Conservation (phyloP, 2,113 vertebrate species). For the Chitala chitala region DNA sequence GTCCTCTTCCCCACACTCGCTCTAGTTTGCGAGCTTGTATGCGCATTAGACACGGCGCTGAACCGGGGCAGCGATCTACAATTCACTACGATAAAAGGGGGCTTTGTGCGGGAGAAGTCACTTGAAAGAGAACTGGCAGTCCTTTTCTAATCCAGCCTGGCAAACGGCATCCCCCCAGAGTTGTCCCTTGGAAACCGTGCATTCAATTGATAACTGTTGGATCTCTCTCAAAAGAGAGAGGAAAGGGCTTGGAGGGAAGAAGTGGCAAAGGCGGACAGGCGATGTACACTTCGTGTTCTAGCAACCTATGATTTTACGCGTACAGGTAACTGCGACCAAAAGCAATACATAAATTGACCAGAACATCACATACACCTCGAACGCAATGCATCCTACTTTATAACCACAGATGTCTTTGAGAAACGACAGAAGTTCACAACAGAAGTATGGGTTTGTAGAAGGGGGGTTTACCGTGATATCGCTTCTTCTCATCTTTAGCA, state of each 20-base stretch:
- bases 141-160: slow-evolving; percentile 59
- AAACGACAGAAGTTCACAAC: neutral
- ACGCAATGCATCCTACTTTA: neutral
- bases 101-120: slow-evolving; percentile 69
- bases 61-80: slow-evolving; percentile 64
- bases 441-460: neutral
- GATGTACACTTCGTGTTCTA: neutral
- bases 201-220: slow-evolving; percentile 59
- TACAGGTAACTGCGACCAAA: neutral
- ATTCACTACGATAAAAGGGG: slow-evolving; percentile 61
- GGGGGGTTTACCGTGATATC: slow-evolving; percentile 66
- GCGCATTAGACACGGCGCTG: slow-evolving; percentile 71
- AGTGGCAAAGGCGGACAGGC: neutral
- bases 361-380: neutral
- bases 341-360: neutral
- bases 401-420: neutral
- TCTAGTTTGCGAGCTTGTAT: slow-evolving; percentile 55
- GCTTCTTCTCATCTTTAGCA: slow-evolving; percentile 68
- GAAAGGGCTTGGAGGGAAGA: slow-evolving; percentile 21
- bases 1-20: slow-evolving; percentile 58
- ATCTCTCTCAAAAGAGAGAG: slow-evolving; percentile 29
- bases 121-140: slow-evolving; percentile 70
- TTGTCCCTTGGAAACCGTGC: slow-evolving; percentile 53
- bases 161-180: slow-evolving; percentile 53
- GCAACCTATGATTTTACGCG: neutral